Evolutionary conservation across 2,797 vertebrate species (phyloP).

Genomic region (Chaenodraco wilsoni): DNA sequence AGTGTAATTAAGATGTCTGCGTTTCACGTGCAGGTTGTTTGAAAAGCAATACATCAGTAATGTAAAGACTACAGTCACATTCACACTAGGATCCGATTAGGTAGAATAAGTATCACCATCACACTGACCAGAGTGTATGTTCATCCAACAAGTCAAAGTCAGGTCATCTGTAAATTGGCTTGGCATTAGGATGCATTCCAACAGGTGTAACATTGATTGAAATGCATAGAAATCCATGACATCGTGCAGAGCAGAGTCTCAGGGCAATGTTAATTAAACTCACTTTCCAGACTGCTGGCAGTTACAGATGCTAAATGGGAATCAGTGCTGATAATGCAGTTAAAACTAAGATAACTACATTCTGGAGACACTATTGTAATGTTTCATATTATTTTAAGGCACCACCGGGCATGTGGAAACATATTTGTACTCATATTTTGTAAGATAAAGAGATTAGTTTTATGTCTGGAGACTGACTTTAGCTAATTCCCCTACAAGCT

Average conservation of each 20-base stretch:
- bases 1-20: constrained; percentile 28
- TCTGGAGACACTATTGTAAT: background rate
- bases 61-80: background rate
- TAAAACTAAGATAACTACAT: constrained; percentile 23
- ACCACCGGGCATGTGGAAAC: background rate
- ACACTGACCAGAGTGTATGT: background rate
- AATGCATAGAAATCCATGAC: constrained; percentile 47
- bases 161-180: constrained; percentile 5
- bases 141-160: constrained; percentile 15
- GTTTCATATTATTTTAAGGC: background rate
- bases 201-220: constrained; percentile 45
- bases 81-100: no score
- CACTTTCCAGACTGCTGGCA: constrained; percentile 22
- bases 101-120: no score
- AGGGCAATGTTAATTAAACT: constrained; percentile 54
- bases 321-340: constrained; percentile 31
- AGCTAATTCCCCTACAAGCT: background rate
- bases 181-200: constrained; percentile 14
- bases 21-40: constrained; percentile 3
- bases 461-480: background rate
- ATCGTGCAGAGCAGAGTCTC: constrained; percentile 29
- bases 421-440: background rate
- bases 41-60: background rate
- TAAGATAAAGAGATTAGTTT: constrained; percentile 7
- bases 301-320: constrained; percentile 44